Evolutionary conservation across 2,888 invertebrate species (phyloP).

Genomic region (Eudasyphora cyanicolor): DNA sequence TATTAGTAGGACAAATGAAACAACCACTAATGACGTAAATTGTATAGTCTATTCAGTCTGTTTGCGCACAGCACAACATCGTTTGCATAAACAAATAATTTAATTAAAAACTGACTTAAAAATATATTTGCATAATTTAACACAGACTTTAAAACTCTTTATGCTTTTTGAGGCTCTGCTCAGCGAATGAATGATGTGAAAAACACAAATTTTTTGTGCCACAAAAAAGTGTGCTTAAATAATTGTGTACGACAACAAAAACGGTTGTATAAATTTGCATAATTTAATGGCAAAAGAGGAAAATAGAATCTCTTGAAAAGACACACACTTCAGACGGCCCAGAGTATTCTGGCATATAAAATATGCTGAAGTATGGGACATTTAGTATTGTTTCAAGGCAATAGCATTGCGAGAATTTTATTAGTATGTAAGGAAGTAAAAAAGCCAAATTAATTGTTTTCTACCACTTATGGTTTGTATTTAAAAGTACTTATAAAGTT

Average conservation of each 20-base stretch:
- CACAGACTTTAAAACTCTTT: not conserved
- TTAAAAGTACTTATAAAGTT: no score
- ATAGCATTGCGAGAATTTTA: not conserved
- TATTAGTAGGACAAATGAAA: not conserved
- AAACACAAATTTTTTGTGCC: conserved; percentile 1
- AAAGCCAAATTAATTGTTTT: no score
- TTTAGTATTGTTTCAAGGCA: not conserved
- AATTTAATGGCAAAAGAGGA: not conserved
- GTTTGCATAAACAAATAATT: conserved; percentile 18
- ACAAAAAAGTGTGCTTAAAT: not conserved
- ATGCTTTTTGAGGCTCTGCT: not conserved
- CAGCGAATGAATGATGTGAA: not conserved
- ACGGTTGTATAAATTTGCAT: not conserved
- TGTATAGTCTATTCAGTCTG: not conserved
- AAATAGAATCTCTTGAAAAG: not conserved
- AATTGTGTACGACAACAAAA: not conserved
- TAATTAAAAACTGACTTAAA: conserved; percentile 17
- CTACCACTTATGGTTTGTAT: no score
- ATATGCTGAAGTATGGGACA: not conserved
- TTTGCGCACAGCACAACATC: not conserved
- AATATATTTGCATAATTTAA: conserved; percentile 19
- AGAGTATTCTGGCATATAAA: not conserved
- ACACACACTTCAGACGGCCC: not conserved
- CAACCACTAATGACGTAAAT: not conserved
- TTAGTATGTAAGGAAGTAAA: no score